phyloP scores from a whole-genome alignment of 2,113 vertebrate species.

The Tragulus kanchil region DNA sequence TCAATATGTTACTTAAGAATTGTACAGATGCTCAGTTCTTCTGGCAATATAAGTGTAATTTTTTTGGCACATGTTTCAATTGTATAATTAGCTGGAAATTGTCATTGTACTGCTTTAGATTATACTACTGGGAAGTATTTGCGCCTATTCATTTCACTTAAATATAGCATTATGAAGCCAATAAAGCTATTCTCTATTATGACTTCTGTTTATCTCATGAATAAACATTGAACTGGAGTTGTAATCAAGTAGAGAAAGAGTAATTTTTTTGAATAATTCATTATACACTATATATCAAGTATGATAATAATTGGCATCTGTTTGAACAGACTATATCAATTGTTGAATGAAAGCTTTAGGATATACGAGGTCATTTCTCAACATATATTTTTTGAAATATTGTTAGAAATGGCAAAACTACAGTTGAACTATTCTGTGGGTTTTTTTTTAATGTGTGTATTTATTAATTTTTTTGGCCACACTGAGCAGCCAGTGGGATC shows the following conservation, averaged over 20 bases:
- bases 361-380: neutral
- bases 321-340: neutral
- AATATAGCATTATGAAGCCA: neutral
- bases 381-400: neutral
- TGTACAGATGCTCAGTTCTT: neutral
- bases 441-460: neutral
- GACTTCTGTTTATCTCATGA: no score
- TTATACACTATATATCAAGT: neutral
- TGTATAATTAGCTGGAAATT: neutral
- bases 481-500: neutral
- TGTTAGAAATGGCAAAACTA: neutral
- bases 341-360: conserved; percentile 6
- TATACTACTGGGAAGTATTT: neutral
- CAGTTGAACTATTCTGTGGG: neutral
- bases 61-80: conserved; percentile 25
- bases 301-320: neutral
- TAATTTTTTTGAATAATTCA: neutral
- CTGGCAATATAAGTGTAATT: neutral
- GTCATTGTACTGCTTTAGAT: neutral
- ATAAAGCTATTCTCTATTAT: conserved; percentile 29
- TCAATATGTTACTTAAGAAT: neutral
- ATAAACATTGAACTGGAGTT: conserved; percentile 17
- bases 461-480: neutral
- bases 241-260: neutral
- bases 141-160: conserved; percentile 19